A percentile compares a stretch with the other conserved stretches of the same genome.
Evolutionary conservation across 2,113 vertebrate genomes (phyloP).

Genomic region (Tympanuchus pallidicinctus): DNA sequence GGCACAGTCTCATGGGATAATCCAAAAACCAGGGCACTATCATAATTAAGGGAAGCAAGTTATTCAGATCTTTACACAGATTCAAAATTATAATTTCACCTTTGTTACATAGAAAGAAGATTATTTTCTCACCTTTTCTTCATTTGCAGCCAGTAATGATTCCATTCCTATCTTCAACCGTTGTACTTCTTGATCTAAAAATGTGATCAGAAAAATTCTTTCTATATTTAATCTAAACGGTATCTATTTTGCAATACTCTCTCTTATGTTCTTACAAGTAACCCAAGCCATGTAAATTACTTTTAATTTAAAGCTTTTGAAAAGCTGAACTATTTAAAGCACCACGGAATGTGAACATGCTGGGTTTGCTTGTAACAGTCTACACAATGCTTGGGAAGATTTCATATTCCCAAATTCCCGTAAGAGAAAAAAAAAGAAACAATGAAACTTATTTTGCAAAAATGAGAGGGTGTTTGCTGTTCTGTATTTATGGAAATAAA

Average conservation of each 20-base stretch:
- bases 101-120: not conserved
- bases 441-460: not conserved
- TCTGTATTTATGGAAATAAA: not conserved
- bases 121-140: constrained; percentile 89
- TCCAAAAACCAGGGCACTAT: not conserved
- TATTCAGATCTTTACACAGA: not conserved
- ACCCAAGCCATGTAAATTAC: not conserved
- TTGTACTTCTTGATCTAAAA: constrained; percentile 93
- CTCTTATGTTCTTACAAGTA: not conserved
- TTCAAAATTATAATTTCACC: not conserved
- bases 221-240: not conserved
- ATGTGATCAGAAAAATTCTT: not conserved
- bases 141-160: constrained; percentile 86
- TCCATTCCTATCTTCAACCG: constrained; percentile 91
- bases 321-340: not conserved
- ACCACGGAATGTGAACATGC: not conserved
- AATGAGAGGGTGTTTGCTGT: not conserved
- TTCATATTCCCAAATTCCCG: not conserved
- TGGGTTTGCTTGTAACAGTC: not conserved
- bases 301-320: not conserved
- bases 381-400: not conserved
- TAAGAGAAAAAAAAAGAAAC: not conserved
- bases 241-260: not conserved
- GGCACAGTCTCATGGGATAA: not conserved
- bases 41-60: accelerated